A percentile compares a stretch with the other conserved stretches of the same genome.
Conservation (phyloP, 2,888 invertebrate species). For the Cybosia mesomella region DNA sequence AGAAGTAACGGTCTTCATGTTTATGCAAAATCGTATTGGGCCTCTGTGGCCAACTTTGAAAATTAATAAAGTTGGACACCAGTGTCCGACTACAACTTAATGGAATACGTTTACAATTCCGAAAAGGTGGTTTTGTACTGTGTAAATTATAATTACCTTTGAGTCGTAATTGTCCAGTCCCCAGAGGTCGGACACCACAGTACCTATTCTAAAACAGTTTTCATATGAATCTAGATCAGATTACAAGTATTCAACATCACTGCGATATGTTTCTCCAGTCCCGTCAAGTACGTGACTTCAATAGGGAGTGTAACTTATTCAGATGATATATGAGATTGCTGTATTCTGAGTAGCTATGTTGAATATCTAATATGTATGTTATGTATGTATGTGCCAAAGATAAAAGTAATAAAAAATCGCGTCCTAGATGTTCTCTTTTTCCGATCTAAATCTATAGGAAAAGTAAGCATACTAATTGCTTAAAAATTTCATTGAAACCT, state of each 20-base stretch:
- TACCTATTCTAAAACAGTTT: not conserved
- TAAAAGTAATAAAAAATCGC: not conserved
- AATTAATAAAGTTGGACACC: constrained; percentile 40
- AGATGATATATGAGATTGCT: not conserved
- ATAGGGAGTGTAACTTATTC: not conserved
- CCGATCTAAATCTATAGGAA: too few species aligned
- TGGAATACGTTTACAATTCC: constrained; percentile 30
- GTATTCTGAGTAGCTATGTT: not conserved
- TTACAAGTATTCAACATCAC: not conserved
- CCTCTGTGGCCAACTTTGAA: constrained; percentile 28
- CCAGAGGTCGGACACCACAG: too few species aligned
- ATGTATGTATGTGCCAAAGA: not conserved
- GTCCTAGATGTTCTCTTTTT: too few species aligned
- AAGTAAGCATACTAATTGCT: too few species aligned
- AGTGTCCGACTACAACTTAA: constrained; percentile 28
- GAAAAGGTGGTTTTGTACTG: constrained; percentile 5
- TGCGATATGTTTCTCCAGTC: not conserved
- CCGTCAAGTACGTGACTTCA: not conserved
- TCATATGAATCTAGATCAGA: not conserved
- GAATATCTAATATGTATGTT: constrained; percentile 1
- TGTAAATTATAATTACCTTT: constrained; percentile 17
- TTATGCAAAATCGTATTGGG: constrained; percentile 51
- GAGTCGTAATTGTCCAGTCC: not conserved
- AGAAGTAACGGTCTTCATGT: constrained; percentile 50
- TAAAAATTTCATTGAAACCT: too few species aligned